phyloP scores from a whole-genome alignment of 2,797 vertebrate genomes.

The Mastacembelus armatus region DNA sequence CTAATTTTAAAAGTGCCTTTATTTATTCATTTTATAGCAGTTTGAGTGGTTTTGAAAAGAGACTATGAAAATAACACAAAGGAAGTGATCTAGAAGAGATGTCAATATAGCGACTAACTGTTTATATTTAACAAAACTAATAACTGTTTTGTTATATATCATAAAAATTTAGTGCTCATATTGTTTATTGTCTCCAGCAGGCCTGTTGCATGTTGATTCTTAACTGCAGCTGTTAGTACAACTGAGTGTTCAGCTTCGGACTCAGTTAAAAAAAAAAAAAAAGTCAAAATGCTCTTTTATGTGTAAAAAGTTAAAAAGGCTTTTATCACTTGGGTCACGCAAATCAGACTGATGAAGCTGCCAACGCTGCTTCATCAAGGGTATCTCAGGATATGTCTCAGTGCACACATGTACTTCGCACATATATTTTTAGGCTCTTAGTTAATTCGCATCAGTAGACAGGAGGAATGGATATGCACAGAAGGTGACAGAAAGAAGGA shows the following conservation, averaged over 20 bases:
- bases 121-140: too few species aligned
- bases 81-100: neutral
- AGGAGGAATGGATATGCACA: too few species aligned
- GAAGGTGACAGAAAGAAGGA: too few species aligned
- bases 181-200: neutral
- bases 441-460: too few species aligned
- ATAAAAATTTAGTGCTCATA: neutral
- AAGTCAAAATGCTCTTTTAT: neutral
- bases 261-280: neutral
- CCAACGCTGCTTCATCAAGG: too few species aligned
- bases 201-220: neutral
- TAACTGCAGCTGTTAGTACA: neutral
- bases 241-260: constrained; percentile 2
- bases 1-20: neutral
- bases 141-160: neutral
- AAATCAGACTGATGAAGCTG: too few species aligned
- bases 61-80: neutral
- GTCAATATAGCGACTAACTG: neutral
- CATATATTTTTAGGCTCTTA: too few species aligned
- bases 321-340: neutral
- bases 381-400: too few species aligned
- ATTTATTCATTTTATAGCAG: neutral
- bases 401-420: too few species aligned
- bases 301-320: constrained; percentile 1
- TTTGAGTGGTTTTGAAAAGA: neutral